phyloP scores from a whole-genome alignment of 2,113 vertebrate genomes.

The Micronycteris hirsuta region DNA sequence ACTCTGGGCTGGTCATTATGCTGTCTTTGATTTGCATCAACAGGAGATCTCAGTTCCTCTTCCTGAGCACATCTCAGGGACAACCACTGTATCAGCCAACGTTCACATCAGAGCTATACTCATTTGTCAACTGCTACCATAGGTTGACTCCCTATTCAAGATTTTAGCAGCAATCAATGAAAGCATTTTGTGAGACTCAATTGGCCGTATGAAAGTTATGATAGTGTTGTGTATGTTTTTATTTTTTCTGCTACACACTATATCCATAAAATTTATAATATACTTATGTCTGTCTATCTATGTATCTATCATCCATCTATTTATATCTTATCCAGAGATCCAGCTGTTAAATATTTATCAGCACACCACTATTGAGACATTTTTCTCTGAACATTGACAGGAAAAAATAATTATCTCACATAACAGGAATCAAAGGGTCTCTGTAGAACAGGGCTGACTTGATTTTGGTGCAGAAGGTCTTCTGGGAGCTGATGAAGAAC shows the following conservation, averaged over 20 bases:
- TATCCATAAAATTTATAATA: not conserved
- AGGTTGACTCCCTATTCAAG: not conserved
- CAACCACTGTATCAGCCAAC: fast-evolving
- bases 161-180: not conserved
- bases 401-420: not conserved
- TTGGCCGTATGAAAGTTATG: not conserved
- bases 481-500: not conserved
- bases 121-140: not conserved
- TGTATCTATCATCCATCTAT: not conserved
- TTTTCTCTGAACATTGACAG: not conserved
- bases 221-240: not conserved
- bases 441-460: not conserved
- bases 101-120: not conserved
- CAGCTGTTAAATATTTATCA: not conserved
- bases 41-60: not conserved
- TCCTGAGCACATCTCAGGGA: not conserved
- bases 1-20: not conserved
- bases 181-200: not conserved
- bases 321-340: not conserved
- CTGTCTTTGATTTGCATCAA: not conserved
- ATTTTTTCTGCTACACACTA: not conserved
- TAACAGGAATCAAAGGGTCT: not conserved
- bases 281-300: not conserved
- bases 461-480: not conserved
- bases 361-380: not conserved